Evolutionary conservation across 1,140 invertebrate species (phyloP).

Genomic region (Philopotamus ludificatus): DNA sequence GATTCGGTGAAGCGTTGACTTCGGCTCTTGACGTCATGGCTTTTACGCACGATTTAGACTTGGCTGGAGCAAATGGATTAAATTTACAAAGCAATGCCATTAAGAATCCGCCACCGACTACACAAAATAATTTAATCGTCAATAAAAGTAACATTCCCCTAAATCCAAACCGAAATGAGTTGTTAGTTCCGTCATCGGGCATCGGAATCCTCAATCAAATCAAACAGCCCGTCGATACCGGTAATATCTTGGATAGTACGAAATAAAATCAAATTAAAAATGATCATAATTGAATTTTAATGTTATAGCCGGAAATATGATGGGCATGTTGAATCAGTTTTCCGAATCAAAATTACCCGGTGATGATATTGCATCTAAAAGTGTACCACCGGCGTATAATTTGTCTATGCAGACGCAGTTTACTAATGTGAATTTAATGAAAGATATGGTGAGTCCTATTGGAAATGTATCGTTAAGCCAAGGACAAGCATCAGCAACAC

Average conservation of each 20-base stretch:
- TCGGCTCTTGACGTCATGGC: slow-evolving; percentile 80
- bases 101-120: slow-evolving; percentile 3
- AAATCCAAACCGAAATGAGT: slow-evolving; percentile 14
- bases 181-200: slow-evolving; percentile 7
- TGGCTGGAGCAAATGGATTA: slow-evolving; percentile 42
- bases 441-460: neutral
- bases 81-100: slow-evolving; percentile 32
- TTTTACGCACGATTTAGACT: slow-evolving; percentile 69
- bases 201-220: slow-evolving; percentile 11
- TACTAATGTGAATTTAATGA: neutral
- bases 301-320: slow-evolving; percentile 20
- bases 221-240: slow-evolving; percentile 26
- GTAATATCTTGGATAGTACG: slow-evolving; percentile 12
- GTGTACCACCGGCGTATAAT: neutral
- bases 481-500: neutral
- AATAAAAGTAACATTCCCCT: neutral
- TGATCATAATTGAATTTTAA: neutral
- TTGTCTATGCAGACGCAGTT: neutral
- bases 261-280: neutral
- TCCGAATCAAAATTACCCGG: slow-evolving; percentile 12
- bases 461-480: neutral
- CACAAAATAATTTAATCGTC: neutral
- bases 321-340: slow-evolving; percentile 30
- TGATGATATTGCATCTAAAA: neutral
- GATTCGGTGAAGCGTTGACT: slow-evolving; percentile 65